Evolutionary conservation across 2,888 invertebrate genomes (phyloP).

Genomic region (Acronicta leporina): DNA sequence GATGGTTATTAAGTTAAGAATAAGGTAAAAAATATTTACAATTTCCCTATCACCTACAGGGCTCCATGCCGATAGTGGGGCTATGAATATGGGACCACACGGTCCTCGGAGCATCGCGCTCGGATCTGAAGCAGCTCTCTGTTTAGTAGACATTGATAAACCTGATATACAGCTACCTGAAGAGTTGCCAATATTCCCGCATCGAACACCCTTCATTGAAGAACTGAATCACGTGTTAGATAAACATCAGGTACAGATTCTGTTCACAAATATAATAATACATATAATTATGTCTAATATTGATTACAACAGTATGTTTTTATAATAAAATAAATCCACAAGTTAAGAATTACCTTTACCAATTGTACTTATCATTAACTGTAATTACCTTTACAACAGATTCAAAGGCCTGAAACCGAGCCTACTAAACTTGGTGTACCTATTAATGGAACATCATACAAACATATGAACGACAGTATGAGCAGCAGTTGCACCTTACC

Average conservation of each 20-base stretch:
- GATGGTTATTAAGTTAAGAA: no score
- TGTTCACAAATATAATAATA: background rate
- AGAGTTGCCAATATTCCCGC: conserved; percentile 97
- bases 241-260: conserved; percentile 90
- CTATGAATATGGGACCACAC: conserved; percentile 70
- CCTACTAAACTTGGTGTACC: conserved; percentile 83
- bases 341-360: no score
- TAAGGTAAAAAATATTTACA: background rate
- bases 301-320: no score
- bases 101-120: conserved; percentile 89
- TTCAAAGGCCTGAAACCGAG: conserved; percentile 85
- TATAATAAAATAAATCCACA: no score
- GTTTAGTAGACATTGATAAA: conserved; percentile 98
- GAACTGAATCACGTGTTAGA: conserved; percentile 94
- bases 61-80: conserved; percentile 89
- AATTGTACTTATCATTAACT: no score
- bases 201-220: conserved; percentile 95
- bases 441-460: conserved; percentile 83
- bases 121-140: conserved; percentile 95
- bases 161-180: conserved; percentile 98
- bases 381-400: conserved; percentile 62
- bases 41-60: conserved; percentile 70
- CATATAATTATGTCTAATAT: background rate
- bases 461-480: conserved; percentile 91
- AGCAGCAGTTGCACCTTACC: conserved; percentile 94